A percentile compares a stretch with the other conserved stretches of the same genome.
Evolutionary conservation across 2,113 vertebrate species (phyloP).

Genomic region (Dasypus novemcinctus): DNA sequence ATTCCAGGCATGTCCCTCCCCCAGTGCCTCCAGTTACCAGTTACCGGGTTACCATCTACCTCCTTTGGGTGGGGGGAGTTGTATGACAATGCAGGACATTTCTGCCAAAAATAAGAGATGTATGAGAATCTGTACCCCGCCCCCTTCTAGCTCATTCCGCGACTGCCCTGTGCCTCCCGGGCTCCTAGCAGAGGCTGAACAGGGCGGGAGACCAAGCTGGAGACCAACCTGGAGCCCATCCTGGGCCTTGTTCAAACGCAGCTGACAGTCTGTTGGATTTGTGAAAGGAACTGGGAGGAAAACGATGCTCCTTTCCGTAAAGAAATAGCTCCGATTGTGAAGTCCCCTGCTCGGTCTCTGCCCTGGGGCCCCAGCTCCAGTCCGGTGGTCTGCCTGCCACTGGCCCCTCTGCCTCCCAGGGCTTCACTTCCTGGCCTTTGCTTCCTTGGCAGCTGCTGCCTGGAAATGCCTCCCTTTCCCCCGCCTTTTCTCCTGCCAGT

Average conservation of each 20-base stretch:
- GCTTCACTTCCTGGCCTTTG: fast-evolving
- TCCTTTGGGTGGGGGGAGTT: neutral
- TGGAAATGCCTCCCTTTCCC: neutral
- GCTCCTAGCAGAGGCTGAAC: neutral
- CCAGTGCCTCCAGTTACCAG: neutral
- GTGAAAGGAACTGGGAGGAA: neutral
- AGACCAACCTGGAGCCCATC: neutral
- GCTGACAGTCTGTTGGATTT: neutral
- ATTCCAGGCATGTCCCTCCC: neutral
- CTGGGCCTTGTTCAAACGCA: too few species aligned
- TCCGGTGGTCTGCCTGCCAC: fast-evolving
- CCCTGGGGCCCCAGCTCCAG: neutral
- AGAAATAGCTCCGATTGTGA: neutral
- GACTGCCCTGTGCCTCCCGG: neutral
- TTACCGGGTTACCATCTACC: neutral
- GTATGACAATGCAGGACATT: neutral
- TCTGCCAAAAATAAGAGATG: neutral
- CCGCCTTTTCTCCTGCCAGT: too few species aligned
- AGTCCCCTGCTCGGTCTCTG: neutral
- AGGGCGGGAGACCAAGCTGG: neutral
- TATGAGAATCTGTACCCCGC: fast-evolving
- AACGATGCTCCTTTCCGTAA: neutral
- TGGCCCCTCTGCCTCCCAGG: fast-evolving
- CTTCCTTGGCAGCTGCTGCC: neutral
- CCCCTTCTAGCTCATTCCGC: neutral